Evolutionary conservation across 2,888 invertebrate species (phyloP).

Genomic region (Parasteatoda lunata): DNA sequence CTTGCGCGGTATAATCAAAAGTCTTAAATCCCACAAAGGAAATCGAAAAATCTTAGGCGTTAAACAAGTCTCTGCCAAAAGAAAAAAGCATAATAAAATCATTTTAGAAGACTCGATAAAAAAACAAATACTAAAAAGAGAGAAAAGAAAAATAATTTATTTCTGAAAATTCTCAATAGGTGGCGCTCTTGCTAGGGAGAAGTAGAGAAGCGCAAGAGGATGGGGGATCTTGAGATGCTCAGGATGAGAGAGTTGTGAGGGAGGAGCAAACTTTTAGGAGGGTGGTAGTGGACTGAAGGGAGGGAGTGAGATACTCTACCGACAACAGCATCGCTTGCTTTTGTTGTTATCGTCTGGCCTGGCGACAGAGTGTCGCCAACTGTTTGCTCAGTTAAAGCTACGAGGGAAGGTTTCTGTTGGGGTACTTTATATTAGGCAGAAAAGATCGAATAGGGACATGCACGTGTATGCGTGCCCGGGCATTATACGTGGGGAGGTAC

Average conservation of each 20-base stretch:
- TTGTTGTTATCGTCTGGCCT: constrained; percentile 42
- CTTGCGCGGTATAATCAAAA: too few relatives aligned
- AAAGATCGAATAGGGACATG: constrained; percentile 25
- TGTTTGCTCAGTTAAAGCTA: constrained; percentile 43
- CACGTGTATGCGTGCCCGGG: constrained; percentile 47
- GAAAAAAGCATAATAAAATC: too few relatives aligned
- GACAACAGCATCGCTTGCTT: constrained; percentile 46
- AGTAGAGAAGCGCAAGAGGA: constrained; percentile 14
- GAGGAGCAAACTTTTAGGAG: constrained; percentile 3
- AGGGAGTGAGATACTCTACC: constrained; percentile 10
- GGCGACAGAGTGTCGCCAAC: constrained; percentile 43
- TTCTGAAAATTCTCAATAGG: background rate
- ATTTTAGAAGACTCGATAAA: too few relatives aligned
- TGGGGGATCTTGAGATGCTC: constrained; percentile 22
- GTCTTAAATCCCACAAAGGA: too few relatives aligned
- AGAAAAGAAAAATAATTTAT: background rate
- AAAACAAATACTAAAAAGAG: too few relatives aligned
- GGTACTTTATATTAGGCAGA: constrained; percentile 44
- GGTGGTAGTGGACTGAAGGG: too few relatives aligned
- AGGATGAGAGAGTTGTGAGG: constrained; percentile 7
- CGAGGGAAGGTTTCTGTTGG: constrained; percentile 14
- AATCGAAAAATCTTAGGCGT: too few relatives aligned
- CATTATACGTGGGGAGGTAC: constrained; percentile 30
- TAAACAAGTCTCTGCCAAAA: too few relatives aligned
- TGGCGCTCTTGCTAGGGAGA: background rate